Base-by-base conservation (phyloP, 2,113 vertebrate species). In the Turnix velox region DNA sequence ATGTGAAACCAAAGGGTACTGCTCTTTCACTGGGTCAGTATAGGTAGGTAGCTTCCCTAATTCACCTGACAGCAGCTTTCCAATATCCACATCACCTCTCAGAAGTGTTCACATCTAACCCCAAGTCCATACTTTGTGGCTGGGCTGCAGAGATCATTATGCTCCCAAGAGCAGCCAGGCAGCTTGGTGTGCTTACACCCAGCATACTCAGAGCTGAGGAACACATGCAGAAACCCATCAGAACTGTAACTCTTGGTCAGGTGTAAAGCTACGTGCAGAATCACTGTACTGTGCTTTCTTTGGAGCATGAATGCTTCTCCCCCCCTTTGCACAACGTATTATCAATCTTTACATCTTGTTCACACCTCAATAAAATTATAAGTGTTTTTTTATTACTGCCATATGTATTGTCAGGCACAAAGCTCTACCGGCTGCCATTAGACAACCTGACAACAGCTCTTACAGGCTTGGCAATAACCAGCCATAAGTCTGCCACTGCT, bases 261-360 rank as follows among this genome's bases (percentile, higher is more conserved):
- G 12, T 27, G 24, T 37, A 54, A 22, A 68, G n/a, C 59, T 68
- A 42, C 5, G 0, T 13, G 27, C 46, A 57, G 30, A 73, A 9
- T 19, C 42, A 10, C 28, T 15, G 31, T 1, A 1, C 35, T 49
- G 23, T 12, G 28, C 9, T 1, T 15, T 54, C 77, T 23, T 33
- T 25, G 37, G 14, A 18, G 45, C 31, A 14, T 6, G 27, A 86
- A 43, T 13, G 28, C 14, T 68, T n/a, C 57, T 42, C 20, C 31
- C 30, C 31, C 23, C 22, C 12, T 48, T 42, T 40, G 14, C 22
- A 22, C 30, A 11, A 1, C 1, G 7, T 9, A 66, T 18, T 31
- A 54, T 72, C 72, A 83, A 51, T 83, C 62, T 84, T 67, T 25
- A 65, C 48, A 40, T 35, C 63, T 39, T 84, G 67, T 84, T 72